A percentile compares a stretch with the other conserved stretches of the same genome.
Evolutionary conservation across 2,888 invertebrate genomes (phyloP).

Genomic region (Dimorphilus gyrociliatus): DNA sequence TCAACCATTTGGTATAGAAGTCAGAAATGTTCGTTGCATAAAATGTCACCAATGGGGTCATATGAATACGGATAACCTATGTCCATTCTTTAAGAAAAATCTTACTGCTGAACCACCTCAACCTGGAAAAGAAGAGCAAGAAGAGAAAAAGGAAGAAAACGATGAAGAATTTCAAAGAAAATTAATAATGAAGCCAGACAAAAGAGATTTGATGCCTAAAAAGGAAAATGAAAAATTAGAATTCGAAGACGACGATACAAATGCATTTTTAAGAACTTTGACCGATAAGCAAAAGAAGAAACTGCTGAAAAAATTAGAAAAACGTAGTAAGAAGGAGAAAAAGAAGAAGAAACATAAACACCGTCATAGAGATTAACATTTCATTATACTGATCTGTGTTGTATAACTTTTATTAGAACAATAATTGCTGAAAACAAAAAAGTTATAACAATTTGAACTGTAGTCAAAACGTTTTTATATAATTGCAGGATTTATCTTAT

Average conservation of each 20-base stretch:
- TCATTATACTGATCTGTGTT: too few species aligned
- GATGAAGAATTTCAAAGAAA: not conserved
- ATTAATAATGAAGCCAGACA: not conserved
- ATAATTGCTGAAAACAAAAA: too few species aligned
- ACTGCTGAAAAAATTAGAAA: constrained; percentile 60
- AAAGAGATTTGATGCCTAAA: not conserved
- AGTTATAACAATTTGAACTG: too few species aligned
- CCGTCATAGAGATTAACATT: too few species aligned
- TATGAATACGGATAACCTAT: constrained; percentile 80
- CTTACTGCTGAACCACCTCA: constrained; percentile 33
- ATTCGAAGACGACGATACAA: constrained; percentile 38
- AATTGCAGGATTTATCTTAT: too few species aligned
- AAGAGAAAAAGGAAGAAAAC: not conserved
- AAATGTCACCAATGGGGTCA: constrained; percentile 99
- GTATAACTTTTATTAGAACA: too few species aligned
- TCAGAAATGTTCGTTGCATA: constrained; percentile 73
- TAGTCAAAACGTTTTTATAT: too few species aligned
- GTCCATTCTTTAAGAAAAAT: constrained; percentile 55
- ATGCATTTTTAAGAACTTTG: constrained; percentile 60
- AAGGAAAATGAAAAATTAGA: too few species aligned
- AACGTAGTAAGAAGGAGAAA: too few species aligned
- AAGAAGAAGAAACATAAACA: too few species aligned
- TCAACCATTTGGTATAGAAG: constrained; percentile 84
- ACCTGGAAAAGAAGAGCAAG: constrained; percentile 13
- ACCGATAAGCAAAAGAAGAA: constrained; percentile 76